phyloP scores from a whole-genome alignment of 2,797 vertebrate species.

The Sarcoramphus papa region DNA sequence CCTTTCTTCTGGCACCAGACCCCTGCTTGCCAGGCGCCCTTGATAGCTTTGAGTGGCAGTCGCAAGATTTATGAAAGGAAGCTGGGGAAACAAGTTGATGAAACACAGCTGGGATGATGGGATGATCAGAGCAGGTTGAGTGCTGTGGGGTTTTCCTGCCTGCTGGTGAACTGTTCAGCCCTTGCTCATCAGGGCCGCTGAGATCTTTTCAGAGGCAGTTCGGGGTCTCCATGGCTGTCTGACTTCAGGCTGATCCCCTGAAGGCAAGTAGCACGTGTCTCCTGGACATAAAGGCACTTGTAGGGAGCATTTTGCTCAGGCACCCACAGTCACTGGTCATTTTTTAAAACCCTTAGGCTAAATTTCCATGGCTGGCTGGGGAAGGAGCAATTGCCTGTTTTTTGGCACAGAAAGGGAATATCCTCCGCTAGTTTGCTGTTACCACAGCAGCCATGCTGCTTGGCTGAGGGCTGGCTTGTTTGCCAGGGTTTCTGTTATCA shows the following conservation, averaged over 20 bases:
- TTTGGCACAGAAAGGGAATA: background rate
- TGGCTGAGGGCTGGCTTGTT: background rate
- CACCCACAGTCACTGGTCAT: background rate
- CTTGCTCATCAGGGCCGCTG: background rate
- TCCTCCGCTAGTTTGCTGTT: background rate
- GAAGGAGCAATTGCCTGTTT: background rate
- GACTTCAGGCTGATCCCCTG: background rate
- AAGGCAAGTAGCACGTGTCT: background rate
- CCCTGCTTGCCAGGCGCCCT: rapidly evolving
- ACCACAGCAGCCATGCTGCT: background rate
- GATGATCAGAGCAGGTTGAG: background rate
- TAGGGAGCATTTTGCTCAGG: background rate
- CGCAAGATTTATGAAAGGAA: background rate
- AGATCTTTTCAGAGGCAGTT: background rate
- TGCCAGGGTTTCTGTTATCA: background rate
- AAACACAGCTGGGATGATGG: background rate
- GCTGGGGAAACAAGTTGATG: background rate
- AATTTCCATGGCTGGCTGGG: background rate
- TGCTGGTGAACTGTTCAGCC: background rate
- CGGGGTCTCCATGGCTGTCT: background rate
- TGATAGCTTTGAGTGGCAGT: background rate
- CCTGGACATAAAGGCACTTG: background rate
- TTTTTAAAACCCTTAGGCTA: background rate
- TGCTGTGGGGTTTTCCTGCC: background rate
- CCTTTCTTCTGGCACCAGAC: background rate